phyloP scores from a whole-genome alignment of 2,797 vertebrate genomes.

The Etheostoma perlongum region DNA sequence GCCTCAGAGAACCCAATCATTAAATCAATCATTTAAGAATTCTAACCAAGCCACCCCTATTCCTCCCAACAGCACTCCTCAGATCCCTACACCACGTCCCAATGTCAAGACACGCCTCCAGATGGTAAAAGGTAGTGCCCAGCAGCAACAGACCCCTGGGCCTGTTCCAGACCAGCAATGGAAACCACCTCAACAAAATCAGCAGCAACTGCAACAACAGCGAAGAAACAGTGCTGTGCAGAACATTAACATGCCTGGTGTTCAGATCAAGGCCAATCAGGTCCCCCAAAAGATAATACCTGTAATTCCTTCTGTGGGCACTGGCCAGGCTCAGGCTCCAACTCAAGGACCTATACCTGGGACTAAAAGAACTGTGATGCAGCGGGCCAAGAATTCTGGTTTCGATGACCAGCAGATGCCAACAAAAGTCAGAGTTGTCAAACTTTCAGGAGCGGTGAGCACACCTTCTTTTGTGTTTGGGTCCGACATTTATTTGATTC shows the following conservation, averaged over 20 bases:
- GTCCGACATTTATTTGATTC: constrained; percentile 64
- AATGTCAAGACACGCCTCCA: constrained; percentile 81
- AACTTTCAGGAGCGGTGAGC: constrained; percentile 94
- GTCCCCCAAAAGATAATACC: constrained; percentile 60
- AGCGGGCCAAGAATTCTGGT: constrained; percentile 86
- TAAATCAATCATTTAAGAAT: constrained; percentile 74
- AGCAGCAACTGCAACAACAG: constrained; percentile 79
- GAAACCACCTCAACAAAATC: constrained; percentile 75
- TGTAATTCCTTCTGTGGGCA: constrained; percentile 57
- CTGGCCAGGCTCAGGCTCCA: constrained; percentile 58
- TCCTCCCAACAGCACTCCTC: constrained; percentile 62
- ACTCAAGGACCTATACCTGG: constrained; percentile 81
- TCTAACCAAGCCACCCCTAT: constrained; percentile 70
- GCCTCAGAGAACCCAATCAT: constrained; percentile 72
- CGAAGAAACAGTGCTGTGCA: constrained; percentile 80
- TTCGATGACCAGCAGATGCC: constrained; percentile 87
- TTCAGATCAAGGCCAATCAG: constrained; percentile 64
- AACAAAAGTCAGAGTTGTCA: constrained; percentile 96
- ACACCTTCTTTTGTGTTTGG: constrained; percentile 38
- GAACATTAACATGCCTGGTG: constrained; percentile 76
- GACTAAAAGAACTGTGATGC: constrained; percentile 96
- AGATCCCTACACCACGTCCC: constrained; percentile 52
- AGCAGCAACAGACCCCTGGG: constrained; percentile 70
- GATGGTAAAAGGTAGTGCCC: constrained; percentile 64
- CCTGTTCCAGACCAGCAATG: constrained; percentile 81